Evolutionary conservation across 2,113 vertebrate genomes (phyloP).

Genomic region (Spea bombifrons): DNA sequence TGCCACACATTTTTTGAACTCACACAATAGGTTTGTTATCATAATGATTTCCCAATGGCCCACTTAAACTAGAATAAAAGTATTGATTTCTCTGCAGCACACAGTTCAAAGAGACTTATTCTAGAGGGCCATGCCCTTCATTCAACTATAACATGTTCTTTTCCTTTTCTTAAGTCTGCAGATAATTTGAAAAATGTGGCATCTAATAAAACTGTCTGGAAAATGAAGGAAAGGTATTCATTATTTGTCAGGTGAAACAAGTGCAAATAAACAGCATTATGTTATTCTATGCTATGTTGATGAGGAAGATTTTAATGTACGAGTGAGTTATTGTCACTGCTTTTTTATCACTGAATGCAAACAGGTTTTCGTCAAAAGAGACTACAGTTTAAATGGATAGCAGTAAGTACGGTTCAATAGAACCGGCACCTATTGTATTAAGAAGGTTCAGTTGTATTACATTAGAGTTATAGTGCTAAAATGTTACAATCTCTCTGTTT

Average conservation of each 20-base stretch:
- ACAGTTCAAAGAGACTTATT: conserved; percentile 48
- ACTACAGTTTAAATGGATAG: too few species aligned
- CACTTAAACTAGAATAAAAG: conserved; percentile 41
- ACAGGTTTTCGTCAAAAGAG: too few species aligned
- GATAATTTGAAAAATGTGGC: conserved; percentile 43
- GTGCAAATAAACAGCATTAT: conserved; percentile 30
- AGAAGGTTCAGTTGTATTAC: too few species aligned
- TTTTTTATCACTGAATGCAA: too few species aligned
- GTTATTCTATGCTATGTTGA: neutral
- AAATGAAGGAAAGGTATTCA: conserved; percentile 40
- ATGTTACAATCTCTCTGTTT: too few species aligned
- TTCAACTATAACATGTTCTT: conserved; percentile 44
- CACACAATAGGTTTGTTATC: conserved; percentile 29
- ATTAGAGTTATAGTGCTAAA: too few species aligned
- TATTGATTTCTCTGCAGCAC: conserved; percentile 45
- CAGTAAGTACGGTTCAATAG: too few species aligned
- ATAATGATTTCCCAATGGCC: conserved; percentile 44
- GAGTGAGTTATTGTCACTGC: too few species aligned
- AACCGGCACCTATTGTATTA: too few species aligned
- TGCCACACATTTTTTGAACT: conserved; percentile 24
- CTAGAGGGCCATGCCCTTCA: conserved; percentile 45
- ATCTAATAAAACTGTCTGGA: conserved; percentile 35
- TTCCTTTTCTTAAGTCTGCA: conserved; percentile 30
- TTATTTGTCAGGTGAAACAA: conserved; percentile 43
- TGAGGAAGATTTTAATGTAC: conserved; percentile 26